phyloP scores from a whole-genome alignment of 2,797 vertebrate species.

The Valencia hispanica region DNA sequence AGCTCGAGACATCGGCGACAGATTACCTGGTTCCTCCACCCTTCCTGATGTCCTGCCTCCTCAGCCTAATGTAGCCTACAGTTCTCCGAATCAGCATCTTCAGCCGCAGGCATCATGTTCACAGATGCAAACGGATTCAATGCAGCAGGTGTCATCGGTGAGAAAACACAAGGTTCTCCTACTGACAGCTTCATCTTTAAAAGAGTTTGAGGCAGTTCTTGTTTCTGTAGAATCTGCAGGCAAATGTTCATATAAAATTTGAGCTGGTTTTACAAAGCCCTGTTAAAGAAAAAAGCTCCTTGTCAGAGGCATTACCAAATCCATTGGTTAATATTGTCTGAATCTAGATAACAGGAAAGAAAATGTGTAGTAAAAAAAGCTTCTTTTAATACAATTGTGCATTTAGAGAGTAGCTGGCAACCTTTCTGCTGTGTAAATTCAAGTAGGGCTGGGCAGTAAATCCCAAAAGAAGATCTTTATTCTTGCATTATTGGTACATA shows the following conservation, averaged over 20 bases:
- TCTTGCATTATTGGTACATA: background rate
- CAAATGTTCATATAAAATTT: background rate
- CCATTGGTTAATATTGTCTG: background rate
- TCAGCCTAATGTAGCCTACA: constrained; percentile 83
- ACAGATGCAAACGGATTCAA: constrained; percentile 73
- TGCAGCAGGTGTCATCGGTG: constrained; percentile 80
- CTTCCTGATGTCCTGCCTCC: constrained; percentile 84
- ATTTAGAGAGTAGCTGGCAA: background rate
- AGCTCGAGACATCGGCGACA: constrained; percentile 86
- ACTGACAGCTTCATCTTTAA: background rate
- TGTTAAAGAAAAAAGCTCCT: background rate
- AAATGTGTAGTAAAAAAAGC: background rate
- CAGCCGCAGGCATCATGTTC: constrained; percentile 73
- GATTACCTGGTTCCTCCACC: constrained; percentile 84
- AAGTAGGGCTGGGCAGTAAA: background rate
- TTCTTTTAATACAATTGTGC: background rate
- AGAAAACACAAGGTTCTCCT: constrained; percentile 57
- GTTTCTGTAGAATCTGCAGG: background rate
- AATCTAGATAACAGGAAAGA: background rate
- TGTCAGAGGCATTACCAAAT: background rate
- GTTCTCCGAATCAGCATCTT: constrained; percentile 83
- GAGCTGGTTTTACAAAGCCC: background rate
- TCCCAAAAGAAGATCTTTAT: background rate
- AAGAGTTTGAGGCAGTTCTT: background rate
- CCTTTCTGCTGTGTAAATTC: background rate